phyloP scores from a whole-genome alignment of 2,113 vertebrate species.

The Brienomyrus longianalis region DNA sequence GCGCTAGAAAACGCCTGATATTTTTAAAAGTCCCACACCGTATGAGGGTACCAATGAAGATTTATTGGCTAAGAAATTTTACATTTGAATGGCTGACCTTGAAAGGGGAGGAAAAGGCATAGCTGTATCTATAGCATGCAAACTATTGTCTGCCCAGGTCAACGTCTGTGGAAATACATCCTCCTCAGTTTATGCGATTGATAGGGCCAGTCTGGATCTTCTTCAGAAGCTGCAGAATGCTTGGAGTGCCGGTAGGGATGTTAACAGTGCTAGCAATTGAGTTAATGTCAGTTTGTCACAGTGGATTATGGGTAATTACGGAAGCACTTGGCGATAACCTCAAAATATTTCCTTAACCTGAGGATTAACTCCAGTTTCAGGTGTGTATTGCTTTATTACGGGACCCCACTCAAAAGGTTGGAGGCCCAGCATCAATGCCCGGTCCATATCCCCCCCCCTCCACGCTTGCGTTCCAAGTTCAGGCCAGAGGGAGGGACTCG shows the following conservation, averaged over 20 bases:
- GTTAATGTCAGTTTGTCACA: neutral
- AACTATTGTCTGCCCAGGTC: neutral
- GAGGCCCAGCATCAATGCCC: too few relatives aligned
- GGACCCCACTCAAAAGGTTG: neutral
- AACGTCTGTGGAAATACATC: neutral
- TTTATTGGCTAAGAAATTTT: constrained; percentile 34
- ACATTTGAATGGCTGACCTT: constrained; percentile 30
- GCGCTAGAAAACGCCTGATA: constrained; percentile 42
- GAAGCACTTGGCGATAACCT: neutral
- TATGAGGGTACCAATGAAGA: constrained; percentile 29
- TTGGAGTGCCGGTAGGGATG: neutral
- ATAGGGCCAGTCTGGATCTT: neutral
- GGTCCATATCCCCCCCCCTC: neutral
- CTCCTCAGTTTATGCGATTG: neutral
- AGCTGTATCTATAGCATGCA: constrained; percentile 15
- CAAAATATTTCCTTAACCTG: constrained; percentile 19
- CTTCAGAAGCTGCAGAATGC: neutral
- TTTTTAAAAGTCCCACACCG: constrained; percentile 44
- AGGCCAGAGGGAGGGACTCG: constrained; percentile 23
- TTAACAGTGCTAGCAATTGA: neutral
- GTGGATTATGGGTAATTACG: neutral
- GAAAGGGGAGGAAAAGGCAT: constrained; percentile 21
- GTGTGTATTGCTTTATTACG: neutral
- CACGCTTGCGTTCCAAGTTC: neutral
- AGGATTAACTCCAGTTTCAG: neutral